Evolutionary conservation across 2,797 vertebrate species (phyloP).

Genomic region (Dicrostonyx torquatus): DNA sequence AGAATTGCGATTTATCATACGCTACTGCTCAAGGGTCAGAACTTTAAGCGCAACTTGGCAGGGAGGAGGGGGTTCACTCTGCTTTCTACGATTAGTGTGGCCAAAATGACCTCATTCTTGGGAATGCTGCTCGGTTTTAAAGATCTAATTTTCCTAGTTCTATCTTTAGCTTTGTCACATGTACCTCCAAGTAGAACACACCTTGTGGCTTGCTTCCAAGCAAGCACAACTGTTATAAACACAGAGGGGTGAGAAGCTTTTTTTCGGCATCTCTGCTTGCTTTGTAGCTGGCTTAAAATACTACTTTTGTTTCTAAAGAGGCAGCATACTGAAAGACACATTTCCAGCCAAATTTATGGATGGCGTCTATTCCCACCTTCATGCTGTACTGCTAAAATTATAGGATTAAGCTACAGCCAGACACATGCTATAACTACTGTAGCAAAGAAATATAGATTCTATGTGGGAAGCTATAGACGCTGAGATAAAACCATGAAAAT

Average conservation of each 20-base stretch:
- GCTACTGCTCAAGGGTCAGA: constrained; percentile 48
- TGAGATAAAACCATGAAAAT: constrained; percentile 68
- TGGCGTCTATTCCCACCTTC: constrained; percentile 69
- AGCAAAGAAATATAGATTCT: constrained; percentile 75
- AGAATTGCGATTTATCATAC: constrained; percentile 66
- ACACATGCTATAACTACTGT: constrained; percentile 79
- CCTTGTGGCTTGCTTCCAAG: constrained; percentile 49
- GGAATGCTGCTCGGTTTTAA: constrained; percentile 37
- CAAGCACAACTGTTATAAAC: not conserved
- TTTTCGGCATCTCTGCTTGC: not conserved
- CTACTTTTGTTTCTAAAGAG: constrained; percentile 66
- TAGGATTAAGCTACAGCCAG: constrained; percentile 68
- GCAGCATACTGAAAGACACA: constrained; percentile 66
- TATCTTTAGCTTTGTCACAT: constrained; percentile 41
- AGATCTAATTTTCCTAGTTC: constrained; percentile 39
- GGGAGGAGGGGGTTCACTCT: constrained; percentile 49
- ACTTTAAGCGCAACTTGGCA: constrained; percentile 58
- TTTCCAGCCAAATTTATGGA: constrained; percentile 74
- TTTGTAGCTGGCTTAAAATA: constrained; percentile 46
- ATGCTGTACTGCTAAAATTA: constrained; percentile 71
- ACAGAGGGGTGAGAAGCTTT: not conserved
- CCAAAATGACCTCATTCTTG: constrained; percentile 57
- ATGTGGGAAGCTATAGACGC: constrained; percentile 50
- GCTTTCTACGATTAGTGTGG: constrained; percentile 38
- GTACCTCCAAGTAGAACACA: constrained; percentile 23